Percentiles rank a stretch among this genome's conserved stretches.
Conservation (phyloP, 64 coral and sea anemone species). For the Montipora capricornis region DNA sequence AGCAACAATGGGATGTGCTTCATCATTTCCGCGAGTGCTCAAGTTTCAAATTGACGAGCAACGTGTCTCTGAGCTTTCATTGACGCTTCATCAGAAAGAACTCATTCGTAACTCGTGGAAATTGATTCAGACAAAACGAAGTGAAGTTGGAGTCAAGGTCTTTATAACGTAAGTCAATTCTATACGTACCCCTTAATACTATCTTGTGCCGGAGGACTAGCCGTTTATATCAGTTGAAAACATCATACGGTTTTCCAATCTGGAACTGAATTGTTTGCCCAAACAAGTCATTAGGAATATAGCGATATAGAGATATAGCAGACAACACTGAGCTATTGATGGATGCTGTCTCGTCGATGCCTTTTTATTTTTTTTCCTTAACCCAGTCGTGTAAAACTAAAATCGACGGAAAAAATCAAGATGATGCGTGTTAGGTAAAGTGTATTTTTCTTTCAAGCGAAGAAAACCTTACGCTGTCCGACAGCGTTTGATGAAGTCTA, state of each 20-base stretch:
- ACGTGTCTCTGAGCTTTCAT: not conserved
- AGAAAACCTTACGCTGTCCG: too few relatives aligned
- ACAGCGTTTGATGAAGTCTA: too few relatives aligned
- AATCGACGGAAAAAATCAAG: too few relatives aligned
- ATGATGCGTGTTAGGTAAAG: too few relatives aligned
- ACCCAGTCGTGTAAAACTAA: too few relatives aligned
- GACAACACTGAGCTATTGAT: too few relatives aligned
- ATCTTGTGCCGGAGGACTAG: not conserved
- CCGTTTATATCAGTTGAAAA: not conserved
- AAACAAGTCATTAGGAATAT: not conserved
- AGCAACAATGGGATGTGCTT: constrained; percentile 5
- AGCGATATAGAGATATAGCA: too few relatives aligned
- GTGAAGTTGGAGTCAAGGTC: constrained; percentile 32
- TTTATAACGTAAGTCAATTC: constrained; percentile 15
- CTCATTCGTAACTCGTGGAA: constrained; percentile 30
- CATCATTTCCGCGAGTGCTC: not conserved
- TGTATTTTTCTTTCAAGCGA: too few relatives aligned
- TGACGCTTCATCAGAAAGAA: constrained; percentile 10
- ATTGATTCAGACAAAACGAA: constrained; percentile 20
- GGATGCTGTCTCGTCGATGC: too few relatives aligned
- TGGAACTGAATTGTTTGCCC: not conserved
- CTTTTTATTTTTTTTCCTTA: too few relatives aligned
- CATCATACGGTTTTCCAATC: not conserved
- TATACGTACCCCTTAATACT: not conserved
- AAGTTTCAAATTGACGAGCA: not conserved